Percentiles rank a stretch among this genome's conserved stretches.
These are phyloP conservation scores for Cynopterus brachyotis DNA, from an alignment of 2,113 vertebrate species.

Conservation along the genomic window DNA sequence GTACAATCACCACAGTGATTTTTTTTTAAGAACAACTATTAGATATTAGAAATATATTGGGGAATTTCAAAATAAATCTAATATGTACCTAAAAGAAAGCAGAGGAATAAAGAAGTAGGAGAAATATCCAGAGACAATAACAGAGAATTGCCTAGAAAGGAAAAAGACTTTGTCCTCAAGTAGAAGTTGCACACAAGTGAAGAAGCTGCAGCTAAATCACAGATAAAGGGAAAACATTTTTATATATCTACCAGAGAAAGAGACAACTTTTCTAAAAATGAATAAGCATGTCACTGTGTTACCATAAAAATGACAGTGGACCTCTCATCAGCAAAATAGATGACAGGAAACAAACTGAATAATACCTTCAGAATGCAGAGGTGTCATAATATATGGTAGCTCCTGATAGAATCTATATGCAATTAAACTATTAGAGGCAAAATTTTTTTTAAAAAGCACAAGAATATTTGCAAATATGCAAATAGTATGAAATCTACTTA, in stretches of 20 bases:
- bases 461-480: neutral
- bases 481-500: neutral
- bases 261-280: neutral
- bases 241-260: neutral
- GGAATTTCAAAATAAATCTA: neutral
- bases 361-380: neutral
- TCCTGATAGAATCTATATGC: neutral
- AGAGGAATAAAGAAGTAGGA: neutral
- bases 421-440: neutral
- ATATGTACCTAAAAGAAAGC: neutral
- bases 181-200: neutral
- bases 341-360: neutral
- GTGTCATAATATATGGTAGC: neutral
- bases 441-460: neutral
- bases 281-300: neutral
- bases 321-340: neutral
- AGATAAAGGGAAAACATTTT: neutral
- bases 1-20: neutral
- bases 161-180: neutral
- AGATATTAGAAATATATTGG: neutral
- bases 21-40: neutral
- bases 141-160: neutral
- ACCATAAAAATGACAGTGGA: neutral
- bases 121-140: neutral
- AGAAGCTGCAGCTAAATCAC: neutral